Evolutionary conservation across 92 coral and sea anemone species (phyloP).

Genomic region (Meandrina meandrites): DNA sequence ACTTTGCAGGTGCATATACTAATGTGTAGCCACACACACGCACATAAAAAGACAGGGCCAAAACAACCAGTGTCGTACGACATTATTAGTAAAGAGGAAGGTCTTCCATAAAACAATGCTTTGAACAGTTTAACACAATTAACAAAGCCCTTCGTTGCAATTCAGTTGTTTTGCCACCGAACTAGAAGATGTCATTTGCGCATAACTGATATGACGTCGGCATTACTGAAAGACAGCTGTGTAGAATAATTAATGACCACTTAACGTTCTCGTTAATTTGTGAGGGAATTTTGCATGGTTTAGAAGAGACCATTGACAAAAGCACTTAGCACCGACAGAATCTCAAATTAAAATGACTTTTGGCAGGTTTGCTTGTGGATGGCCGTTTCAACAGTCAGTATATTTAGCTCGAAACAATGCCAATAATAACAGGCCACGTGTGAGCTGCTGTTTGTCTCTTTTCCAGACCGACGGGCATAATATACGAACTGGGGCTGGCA

Average conservation of each 20-base stretch:
- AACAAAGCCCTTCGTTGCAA: neutral
- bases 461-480: no score
- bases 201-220: neutral
- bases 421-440: no score
- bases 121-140: neutral
- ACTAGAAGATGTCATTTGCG: neutral
- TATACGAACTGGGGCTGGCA: no score
- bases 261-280: neutral
- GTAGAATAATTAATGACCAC: neutral
- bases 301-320: neutral
- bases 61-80: neutral
- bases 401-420: no score
- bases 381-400: no score
- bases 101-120: neutral
- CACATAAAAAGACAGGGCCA: neutral
- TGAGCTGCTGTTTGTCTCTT: no score
- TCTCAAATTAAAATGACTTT: neutral
- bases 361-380: no score
- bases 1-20: neutral
- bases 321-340: neutral
- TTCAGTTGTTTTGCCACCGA: neutral
- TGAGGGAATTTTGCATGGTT: neutral
- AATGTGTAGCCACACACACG: neutral
- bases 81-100: neutral
- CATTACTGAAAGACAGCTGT: neutral